Conservation (phyloP, 2,888 invertebrate species). For the Drosophila nr. perissopoda region DNA sequence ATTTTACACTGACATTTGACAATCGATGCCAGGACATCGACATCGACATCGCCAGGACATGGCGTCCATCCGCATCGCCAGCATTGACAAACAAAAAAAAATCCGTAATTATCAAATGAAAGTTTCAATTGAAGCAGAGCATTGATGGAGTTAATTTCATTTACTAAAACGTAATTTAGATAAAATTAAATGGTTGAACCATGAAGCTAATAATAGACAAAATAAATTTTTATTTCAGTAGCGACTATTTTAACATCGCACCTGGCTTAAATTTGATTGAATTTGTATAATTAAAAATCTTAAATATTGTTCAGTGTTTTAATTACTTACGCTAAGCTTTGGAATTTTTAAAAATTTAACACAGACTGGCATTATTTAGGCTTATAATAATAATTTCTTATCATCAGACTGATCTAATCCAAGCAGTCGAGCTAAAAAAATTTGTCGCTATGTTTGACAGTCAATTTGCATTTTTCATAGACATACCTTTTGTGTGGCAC, state of each 20-base stretch:
- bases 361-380: neutral
- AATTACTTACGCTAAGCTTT: neutral
- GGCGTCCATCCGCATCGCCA: slow-evolving; percentile 19
- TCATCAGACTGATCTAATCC: neutral
- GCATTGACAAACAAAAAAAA: slow-evolving; percentile 33
- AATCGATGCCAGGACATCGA: slow-evolving; percentile 75
- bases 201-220: neutral
- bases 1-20: slow-evolving; percentile 84
- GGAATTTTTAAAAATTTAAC: neutral
- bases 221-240: neutral
- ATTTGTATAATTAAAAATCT: neutral
- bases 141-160: slow-evolving; percentile 17
- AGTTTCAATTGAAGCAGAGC: neutral
- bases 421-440: too few relatives aligned
- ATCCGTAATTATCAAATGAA: slow-evolving; percentile 43
- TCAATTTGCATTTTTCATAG: slow-evolving; percentile 44
- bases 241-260: neutral
- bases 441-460: slow-evolving; percentile 14
- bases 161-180: neutral
- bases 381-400: neutral
- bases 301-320: neutral
- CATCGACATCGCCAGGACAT: slow-evolving; percentile 30
- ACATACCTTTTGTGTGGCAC: slow-evolving; percentile 28
- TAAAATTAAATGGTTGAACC: neutral
- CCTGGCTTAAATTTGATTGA: neutral